Conservation (phyloP, 2,113 vertebrate species). For the Pygoscelis adeliae region DNA sequence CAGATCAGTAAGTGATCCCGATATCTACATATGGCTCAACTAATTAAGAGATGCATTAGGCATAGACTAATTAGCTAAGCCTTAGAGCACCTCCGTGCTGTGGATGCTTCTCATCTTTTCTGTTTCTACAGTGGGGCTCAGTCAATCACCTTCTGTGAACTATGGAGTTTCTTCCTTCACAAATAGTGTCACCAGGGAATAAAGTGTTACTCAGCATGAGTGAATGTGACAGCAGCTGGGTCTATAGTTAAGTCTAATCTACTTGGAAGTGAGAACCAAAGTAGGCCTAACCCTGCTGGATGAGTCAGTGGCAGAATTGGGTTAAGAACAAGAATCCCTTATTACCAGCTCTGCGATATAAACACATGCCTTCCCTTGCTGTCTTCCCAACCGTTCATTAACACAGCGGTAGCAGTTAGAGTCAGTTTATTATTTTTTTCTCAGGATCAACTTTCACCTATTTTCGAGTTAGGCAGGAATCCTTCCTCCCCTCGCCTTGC, state of each 20-base stretch:
- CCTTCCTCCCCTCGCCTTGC: not conserved
- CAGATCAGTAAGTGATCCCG: not conserved
- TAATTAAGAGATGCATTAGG: not conserved
- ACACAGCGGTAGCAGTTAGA: constrained; percentile 31
- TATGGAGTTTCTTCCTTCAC: not conserved
- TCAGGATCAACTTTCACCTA: constrained; percentile 31
- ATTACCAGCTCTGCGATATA: not conserved
- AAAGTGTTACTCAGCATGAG: not conserved
- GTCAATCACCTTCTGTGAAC: not conserved
- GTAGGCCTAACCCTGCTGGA: not conserved
- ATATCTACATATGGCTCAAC: not conserved
- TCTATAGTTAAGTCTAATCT: constrained; percentile 9
- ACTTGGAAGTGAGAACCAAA: not conserved
- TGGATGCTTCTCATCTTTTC: not conserved
- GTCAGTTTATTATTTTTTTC: not conserved
- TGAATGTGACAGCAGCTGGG: not conserved
- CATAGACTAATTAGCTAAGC: not conserved
- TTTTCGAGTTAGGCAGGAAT: not conserved
- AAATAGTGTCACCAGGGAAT: not conserved
- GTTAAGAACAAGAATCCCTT: not conserved
- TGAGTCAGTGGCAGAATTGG: constrained; percentile 43
- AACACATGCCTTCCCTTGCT: not conserved
- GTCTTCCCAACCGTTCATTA: constrained; percentile 23
- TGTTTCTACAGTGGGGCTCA: not conserved
- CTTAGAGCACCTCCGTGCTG: not conserved